Conservation (phyloP, 2,113 vertebrate species). For the Dasypus novemcinctus region DNA sequence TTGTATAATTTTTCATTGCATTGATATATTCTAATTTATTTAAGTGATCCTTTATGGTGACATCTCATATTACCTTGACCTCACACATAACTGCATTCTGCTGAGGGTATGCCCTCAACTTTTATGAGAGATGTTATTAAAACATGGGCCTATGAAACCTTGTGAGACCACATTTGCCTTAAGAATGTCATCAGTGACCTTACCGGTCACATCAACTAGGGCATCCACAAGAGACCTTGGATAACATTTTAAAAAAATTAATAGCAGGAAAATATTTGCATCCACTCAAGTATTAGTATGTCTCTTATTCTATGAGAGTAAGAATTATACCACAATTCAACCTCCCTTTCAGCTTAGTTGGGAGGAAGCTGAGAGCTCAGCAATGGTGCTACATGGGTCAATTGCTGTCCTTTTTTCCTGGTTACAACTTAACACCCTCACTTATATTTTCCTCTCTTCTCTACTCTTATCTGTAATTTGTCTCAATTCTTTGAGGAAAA, state of each 20-base stretch:
- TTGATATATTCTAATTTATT: slow-evolving; percentile 2
- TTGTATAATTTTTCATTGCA: neutral
- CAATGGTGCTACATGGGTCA: neutral
- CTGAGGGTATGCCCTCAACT: neutral
- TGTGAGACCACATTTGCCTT: neutral
- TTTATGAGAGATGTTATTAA: neutral
- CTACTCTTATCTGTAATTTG: neutral
- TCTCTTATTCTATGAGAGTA: neutral
- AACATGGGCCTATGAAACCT: neutral
- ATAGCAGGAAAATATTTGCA: neutral
- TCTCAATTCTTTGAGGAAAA: slow-evolving; percentile 38
- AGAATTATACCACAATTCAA: neutral
- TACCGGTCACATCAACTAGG: neutral
- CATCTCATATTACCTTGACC: neutral
- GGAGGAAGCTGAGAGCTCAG: neutral
- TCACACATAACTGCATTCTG: neutral
- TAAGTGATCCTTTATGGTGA: neutral
- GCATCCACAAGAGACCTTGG: neutral
- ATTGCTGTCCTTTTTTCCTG: neutral
- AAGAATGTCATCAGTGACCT: neutral
- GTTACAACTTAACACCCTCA: neutral
- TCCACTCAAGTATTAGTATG: neutral
- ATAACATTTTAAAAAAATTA: slow-evolving; percentile 31
- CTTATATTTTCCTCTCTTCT: neutral
- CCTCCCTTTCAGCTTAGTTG: neutral